Evolutionary conservation across 2,797 vertebrate species (phyloP), one percentile per base, ranked within the genome.

Genomic region (Erethizon dorsatum): DNA sequence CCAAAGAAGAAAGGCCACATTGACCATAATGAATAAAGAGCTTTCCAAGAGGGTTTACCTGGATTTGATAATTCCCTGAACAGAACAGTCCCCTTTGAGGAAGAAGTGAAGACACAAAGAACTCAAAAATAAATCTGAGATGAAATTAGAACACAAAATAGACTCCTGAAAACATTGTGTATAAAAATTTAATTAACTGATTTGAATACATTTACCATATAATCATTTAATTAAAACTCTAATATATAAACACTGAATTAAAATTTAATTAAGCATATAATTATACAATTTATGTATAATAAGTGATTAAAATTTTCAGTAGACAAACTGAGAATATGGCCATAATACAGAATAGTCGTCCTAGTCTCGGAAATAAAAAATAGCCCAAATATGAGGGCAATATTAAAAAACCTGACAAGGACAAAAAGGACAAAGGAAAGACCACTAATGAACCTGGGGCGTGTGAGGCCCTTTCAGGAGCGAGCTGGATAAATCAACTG

Each of bases 81-180:
- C 41, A 28, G 92, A 47, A 61, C 6, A 28, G 5, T 37, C 88
- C 5, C n/a, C 47, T 92, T 83, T 61, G 67, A 67, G 37, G 54
- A 96, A 85, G 47, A 92, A 95, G 9, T 47, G 5, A 61, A 87
- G 69, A 96, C 28, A 41, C 9, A 84, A 96, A 93, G 90, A 56
- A 56, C 90, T 92, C 50, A 37, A 92, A 91, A 90, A n/a, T 31
- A 61, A 86, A 83, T 61, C 33, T 95, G 71, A 92, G 18, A 80
- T 59, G 61, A 54, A 63, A 91, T 73, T 57, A 90, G 14, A 85
- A 24, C 22, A 79, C 7, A 82, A 71, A 92, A 83, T 33, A 84
- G 69, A 57, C 5, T 59, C 50, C 22, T 52, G 57, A 20, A 26
- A 59, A 90, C 88, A 71, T 12, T 28, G 52, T n/a, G 14, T 85